These are phyloP conservation scores for Pomacea maculata DNA, from an alignment of 1,140 invertebrate genomes.

Conservation along the genomic window DNA sequence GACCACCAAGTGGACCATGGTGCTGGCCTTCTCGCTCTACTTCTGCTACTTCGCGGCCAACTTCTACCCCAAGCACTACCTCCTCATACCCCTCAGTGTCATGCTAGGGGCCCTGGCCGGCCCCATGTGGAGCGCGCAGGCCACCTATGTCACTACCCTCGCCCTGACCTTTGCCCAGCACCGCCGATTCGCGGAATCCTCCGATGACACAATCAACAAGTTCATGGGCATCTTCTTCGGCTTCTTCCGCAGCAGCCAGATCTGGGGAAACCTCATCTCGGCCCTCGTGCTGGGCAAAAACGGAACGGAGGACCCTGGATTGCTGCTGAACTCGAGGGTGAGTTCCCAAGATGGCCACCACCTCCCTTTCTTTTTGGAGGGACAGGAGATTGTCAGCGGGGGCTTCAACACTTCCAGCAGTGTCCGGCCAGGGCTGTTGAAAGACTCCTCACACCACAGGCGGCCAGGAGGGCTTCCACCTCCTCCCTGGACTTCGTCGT, in stretches of 20 bases:
- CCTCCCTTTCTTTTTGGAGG: too few relatives aligned
- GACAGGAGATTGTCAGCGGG: too few relatives aligned
- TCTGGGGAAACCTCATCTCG: conserved; percentile 63
- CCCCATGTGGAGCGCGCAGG: conserved; percentile 61
- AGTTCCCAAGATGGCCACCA: too few relatives aligned
- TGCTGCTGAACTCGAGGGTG: too few relatives aligned
- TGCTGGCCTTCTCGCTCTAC: conserved; percentile 53
- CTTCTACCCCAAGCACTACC: conserved; percentile 55
- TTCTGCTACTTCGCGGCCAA: conserved; percentile 60
- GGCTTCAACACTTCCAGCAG: too few relatives aligned
- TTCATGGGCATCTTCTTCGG: conserved; percentile 63
- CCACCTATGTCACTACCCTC: conserved; percentile 58
- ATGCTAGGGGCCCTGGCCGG: conserved; percentile 55
- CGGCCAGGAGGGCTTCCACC: too few relatives aligned
- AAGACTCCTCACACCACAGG: too few relatives aligned
- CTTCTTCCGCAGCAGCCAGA: conserved; percentile 56
- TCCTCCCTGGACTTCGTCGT: too few relatives aligned
- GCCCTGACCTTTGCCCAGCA: conserved; percentile 57
- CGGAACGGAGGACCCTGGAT: conserved; percentile 26
- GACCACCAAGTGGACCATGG: conserved; percentile 61
- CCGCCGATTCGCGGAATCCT: conserved; percentile 35
- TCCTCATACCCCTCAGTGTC: conserved; percentile 54
- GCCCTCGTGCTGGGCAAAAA: conserved; percentile 52
- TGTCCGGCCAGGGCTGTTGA: too few relatives aligned
- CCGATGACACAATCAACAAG: conserved; percentile 54